Percentiles rank a stretch among this genome's conserved stretches.
These are phyloP conservation scores for Notothenia rossii DNA, from an alignment of 2,113 vertebrate genomes.

Conservation along the genomic window DNA sequence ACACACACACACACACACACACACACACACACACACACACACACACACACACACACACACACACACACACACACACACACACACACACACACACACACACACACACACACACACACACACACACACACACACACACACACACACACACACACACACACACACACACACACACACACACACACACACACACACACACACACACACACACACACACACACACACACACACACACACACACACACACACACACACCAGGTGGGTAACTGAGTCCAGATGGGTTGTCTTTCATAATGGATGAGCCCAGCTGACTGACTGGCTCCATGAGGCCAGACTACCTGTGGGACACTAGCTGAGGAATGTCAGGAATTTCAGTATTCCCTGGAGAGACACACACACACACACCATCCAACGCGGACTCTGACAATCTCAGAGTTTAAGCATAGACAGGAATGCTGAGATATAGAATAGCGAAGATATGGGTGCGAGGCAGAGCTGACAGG, in stretches of 20 bases:
- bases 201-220: too few relatives aligned
- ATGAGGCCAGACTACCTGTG: conserved; percentile 72
- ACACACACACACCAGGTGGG: conserved; percentile 66
- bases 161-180: conserved; percentile 4
- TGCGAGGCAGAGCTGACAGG: conserved; percentile 16
- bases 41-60: too few relatives aligned
- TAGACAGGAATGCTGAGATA: conserved; percentile 27
- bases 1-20: too few relatives aligned
- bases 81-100: too few relatives aligned
- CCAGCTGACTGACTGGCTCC: conserved; percentile 76
- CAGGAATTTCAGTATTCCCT: conserved; percentile 76
- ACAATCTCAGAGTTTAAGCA: conserved; percentile 23
- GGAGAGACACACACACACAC: conserved; percentile 20
- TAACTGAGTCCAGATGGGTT: conserved; percentile 77
- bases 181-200: too few relatives aligned
- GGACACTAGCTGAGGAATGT: conserved; percentile 72
- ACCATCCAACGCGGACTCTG: neutral
- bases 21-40: too few relatives aligned
- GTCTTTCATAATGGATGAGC: conserved; percentile 75
- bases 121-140: too few relatives aligned
- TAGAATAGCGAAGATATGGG: conserved; percentile 31
- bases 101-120: too few relatives aligned
- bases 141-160: conserved; percentile 11
- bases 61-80: too few relatives aligned
- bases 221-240: neutral